These are phyloP conservation scores for Microtus oregoni DNA, from an alignment of 2,113 vertebrate genomes.

Conservation along the genomic window DNA sequence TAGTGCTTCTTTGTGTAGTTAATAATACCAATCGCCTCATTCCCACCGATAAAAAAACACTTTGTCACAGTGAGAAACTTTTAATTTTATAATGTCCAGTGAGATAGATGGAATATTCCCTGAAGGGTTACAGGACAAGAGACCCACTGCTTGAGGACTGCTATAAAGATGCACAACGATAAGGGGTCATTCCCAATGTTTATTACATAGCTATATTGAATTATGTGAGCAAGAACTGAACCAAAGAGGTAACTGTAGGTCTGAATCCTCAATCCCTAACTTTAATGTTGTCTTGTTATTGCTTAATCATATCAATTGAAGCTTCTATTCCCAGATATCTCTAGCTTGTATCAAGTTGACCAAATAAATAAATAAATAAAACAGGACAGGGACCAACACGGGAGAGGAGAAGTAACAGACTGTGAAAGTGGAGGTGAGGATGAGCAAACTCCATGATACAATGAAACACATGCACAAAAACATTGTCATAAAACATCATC, in stretches of 20 bases:
- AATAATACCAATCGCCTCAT: background rate
- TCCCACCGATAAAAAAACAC: background rate
- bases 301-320: background rate
- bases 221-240: background rate
- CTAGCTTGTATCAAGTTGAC: no score
- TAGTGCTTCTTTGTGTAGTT: background rate
- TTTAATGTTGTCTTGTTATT: background rate
- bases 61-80: background rate
- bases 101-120: background rate
- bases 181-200: background rate
- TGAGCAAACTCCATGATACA: no score
- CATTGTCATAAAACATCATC: no score
- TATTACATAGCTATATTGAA: background rate
- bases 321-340: no score
- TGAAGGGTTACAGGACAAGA: background rate
- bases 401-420: no score
- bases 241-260: background rate
- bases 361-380: no score
- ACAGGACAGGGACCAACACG: no score
- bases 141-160: background rate
- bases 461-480: no score
- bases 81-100: conserved; percentile 12
- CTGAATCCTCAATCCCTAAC: background rate
- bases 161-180: background rate
- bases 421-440: no score